These are phyloP conservation scores for Digitonthophagus gazella DNA, from an alignment of 2,888 invertebrate species.

Conservation along the genomic window DNA sequence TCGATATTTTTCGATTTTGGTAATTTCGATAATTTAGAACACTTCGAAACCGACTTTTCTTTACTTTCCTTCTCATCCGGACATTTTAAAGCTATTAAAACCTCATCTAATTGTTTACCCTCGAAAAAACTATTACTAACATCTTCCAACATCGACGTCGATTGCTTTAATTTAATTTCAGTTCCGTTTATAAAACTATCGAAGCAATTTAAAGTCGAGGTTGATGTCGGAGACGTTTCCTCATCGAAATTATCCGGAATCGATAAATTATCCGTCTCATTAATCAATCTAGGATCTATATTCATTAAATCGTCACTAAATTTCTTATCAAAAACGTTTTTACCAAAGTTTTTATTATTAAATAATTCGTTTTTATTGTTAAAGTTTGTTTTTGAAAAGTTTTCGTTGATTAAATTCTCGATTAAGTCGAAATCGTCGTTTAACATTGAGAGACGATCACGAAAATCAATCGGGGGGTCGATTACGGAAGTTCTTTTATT, in stretches of 20 bases:
- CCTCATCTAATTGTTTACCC: conserved; percentile 24
- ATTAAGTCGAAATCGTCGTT: conserved; percentile 46
- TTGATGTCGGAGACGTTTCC: conserved; percentile 40
- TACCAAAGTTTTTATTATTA: conserved; percentile 27
- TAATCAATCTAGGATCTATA: conserved; percentile 64
- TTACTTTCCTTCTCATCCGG: conserved; percentile 29
- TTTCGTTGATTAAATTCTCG: conserved; percentile 46
- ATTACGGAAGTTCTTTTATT: conserved; percentile 48
- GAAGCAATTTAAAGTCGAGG: conserved; percentile 35
- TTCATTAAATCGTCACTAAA: conserved; percentile 46
- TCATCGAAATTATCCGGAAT: conserved; percentile 49
- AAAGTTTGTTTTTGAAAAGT: conserved; percentile 25
- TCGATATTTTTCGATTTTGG: conserved; percentile 23
- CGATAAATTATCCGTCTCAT: conserved; percentile 68
- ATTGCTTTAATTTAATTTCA: conserved; percentile 24
- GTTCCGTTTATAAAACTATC: conserved; percentile 4
- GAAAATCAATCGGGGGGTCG: conserved; percentile 51
- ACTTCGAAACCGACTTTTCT: conserved; percentile 5
- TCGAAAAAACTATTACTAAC: conserved; percentile 19
- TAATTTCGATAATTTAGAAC: conserved; percentile 12
- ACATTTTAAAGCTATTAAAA: conserved; percentile 40
- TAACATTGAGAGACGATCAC: conserved; percentile 42
- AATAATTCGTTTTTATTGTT: not conserved
- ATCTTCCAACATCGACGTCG: conserved; percentile 24
- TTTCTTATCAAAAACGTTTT: conserved; percentile 34